Percentiles rank a stretch among this genome's conserved stretches.
phyloP scores from a whole-genome alignment of 2,113 vertebrate genomes.

The Girardinichthys multiradiatus region DNA sequence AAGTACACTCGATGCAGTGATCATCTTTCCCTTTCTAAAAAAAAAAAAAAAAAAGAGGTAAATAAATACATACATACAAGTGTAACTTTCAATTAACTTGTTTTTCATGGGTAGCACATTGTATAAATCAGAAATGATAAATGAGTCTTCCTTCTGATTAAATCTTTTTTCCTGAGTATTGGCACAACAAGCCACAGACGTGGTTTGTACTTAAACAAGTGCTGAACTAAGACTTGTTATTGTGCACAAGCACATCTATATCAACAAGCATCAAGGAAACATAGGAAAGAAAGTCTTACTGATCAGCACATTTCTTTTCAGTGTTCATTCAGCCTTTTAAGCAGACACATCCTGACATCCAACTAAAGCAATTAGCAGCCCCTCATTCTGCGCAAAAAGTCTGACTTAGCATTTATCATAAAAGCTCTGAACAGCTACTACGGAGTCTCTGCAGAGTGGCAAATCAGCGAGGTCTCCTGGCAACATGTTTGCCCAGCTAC shows the following conservation, averaged over 20 bases:
- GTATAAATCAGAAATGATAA: slow-evolving; percentile 60
- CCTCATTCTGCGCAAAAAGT: slow-evolving; percentile 10
- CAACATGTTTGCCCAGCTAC: slow-evolving; percentile 67
- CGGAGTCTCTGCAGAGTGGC: slow-evolving; percentile 46
- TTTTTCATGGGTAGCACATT: slow-evolving; percentile 39
- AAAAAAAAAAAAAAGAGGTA: slow-evolving; percentile 8
- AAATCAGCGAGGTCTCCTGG: slow-evolving; percentile 57
- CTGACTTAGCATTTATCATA: slow-evolving; percentile 39
- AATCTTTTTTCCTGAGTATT: slow-evolving; percentile 63
- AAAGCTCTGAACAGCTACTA: slow-evolving; percentile 12
- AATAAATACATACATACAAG: not conserved
- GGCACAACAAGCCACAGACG: slow-evolving; percentile 38
- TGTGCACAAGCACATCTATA: slow-evolving; percentile 12
- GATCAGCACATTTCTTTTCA: slow-evolving; percentile 2
- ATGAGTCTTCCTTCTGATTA: slow-evolving; percentile 26
- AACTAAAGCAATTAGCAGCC: slow-evolving; percentile 35
- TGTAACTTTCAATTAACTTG: slow-evolving; percentile 18
- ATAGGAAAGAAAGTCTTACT: not conserved
- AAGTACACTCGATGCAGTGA: no score
- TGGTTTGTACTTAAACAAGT: slow-evolving; percentile 28
- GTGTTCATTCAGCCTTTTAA: slow-evolving; percentile 20
- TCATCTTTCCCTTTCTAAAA: slow-evolving; percentile 39
- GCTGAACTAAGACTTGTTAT: slow-evolving; percentile 17
- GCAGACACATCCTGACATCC: slow-evolving; percentile 17
- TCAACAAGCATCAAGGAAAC: slow-evolving; percentile 19